Evolutionary conservation across 2,797 vertebrate species (phyloP).

Genomic region (Salmo trutta): DNA sequence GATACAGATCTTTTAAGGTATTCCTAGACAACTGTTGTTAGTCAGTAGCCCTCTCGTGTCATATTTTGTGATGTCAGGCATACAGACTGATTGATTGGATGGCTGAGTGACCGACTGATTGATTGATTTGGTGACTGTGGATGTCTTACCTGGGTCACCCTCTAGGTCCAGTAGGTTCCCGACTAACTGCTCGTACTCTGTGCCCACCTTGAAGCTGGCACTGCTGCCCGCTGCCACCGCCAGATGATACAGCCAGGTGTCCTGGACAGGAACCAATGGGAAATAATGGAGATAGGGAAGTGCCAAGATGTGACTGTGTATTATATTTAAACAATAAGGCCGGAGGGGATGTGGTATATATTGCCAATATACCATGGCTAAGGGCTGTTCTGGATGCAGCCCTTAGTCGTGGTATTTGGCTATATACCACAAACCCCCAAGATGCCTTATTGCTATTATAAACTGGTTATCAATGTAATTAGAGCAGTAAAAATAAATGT

Average conservation of each 20-base stretch:
- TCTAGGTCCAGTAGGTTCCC: constrained; percentile 87
- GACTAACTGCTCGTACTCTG: constrained; percentile 87
- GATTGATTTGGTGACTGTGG: neutral
- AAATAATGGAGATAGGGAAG: neutral
- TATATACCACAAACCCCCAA: too few relatives aligned
- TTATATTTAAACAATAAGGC: neutral
- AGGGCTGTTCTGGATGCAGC: too few relatives aligned
- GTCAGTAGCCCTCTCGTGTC: neutral
- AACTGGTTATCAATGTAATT: too few relatives aligned
- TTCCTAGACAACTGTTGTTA: neutral
- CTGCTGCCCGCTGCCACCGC: constrained; percentile 87
- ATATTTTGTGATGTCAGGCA: neutral
- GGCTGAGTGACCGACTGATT: neutral
- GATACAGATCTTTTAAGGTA: neutral
- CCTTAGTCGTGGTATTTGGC: too few relatives aligned
- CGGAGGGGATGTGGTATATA: neutral
- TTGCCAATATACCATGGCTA: neutral
- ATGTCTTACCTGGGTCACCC: constrained; percentile 85
- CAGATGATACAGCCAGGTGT: constrained; percentile 94
- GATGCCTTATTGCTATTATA: too few relatives aligned
- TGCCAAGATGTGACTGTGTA: neutral
- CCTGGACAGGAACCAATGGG: constrained; percentile 65
- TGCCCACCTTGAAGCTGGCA: constrained; percentile 85
- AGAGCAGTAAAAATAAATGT: too few relatives aligned
- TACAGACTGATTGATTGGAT: neutral